phyloP scores from a whole-genome alignment of 2,113 vertebrate genomes.

The Setophaga petechia region DNA sequence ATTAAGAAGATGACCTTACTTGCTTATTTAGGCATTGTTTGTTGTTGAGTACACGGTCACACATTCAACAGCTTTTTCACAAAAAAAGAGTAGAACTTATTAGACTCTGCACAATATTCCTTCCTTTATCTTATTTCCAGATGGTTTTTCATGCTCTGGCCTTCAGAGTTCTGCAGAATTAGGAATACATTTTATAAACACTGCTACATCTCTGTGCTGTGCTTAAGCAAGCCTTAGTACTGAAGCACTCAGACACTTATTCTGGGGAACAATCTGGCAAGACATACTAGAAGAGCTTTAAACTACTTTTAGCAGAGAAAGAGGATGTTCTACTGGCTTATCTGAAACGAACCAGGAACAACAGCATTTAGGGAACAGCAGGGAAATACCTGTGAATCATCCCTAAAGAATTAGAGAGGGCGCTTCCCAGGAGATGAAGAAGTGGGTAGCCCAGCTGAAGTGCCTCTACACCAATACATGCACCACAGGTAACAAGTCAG shows the following conservation, averaged over 20 bases:
- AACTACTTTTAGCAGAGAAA: background rate
- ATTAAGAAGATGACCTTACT: background rate
- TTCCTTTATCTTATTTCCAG: background rate
- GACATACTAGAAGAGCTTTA: background rate
- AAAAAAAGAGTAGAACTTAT: background rate
- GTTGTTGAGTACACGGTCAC: background rate
- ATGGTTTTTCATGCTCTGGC: background rate
- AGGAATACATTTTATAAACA: constrained; percentile 21
- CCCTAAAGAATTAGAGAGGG: background rate
- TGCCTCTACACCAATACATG: background rate
- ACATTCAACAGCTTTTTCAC: background rate
- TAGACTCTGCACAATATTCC: background rate
- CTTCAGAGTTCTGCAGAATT: constrained; percentile 8
- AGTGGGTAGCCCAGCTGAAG: background rate
- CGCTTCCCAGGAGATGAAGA: background rate
- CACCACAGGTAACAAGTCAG: background rate
- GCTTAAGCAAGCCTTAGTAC: background rate
- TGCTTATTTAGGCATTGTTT: background rate
- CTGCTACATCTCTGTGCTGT: background rate
- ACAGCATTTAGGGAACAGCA: background rate
- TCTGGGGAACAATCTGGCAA: background rate
- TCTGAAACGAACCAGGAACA: background rate
- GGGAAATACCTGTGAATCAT: background rate
- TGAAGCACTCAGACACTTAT: background rate
- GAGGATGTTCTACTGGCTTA: background rate